Percentiles rank a stretch among this genome's conserved stretches.
Conservation (phyloP, 2,888 invertebrate species). For the Cheilosia grossa region DNA sequence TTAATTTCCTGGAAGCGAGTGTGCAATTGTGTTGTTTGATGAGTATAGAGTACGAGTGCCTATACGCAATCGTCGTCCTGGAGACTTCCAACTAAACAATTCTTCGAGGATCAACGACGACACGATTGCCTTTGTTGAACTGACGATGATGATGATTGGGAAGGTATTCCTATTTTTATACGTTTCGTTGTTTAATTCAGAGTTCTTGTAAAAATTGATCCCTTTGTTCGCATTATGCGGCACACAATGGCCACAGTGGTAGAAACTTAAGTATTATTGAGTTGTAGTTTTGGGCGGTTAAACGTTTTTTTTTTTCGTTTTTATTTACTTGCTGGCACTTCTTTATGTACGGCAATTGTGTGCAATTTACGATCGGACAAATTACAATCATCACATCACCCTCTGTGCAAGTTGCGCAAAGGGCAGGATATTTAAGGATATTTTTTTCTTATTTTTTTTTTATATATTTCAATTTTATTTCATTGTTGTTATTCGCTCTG, state of each 20-base stretch:
- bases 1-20: conserved; percentile 73
- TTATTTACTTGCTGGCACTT: conserved; percentile 68
- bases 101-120: conserved; percentile 59
- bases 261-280: conserved; percentile 71
- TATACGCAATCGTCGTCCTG: conserved; percentile 56
- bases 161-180: conserved; percentile 18
- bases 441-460: conserved; percentile 23
- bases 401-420: conserved; percentile 46
- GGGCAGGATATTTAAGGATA: conserved; percentile 43
- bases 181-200: conserved; percentile 42
- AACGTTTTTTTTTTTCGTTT: conserved; percentile 54
- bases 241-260: conserved; percentile 72
- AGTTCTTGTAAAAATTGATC: conserved; percentile 60
- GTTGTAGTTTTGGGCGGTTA: conserved; percentile 69
- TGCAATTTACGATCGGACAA: conserved; percentile 68
- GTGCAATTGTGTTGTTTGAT: conserved; percentile 54
- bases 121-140: conserved; percentile 61
- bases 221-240: conserved; percentile 68
- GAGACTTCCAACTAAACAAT: conserved; percentile 55
- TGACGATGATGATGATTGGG: conserved; percentile 55
- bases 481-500: conserved; percentile 61
- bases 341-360: conserved; percentile 69
- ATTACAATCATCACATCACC: conserved; percentile 71
- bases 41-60: conserved; percentile 30
- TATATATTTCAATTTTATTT: conserved; percentile 13